A percentile compares a stretch with the other conserved stretches of the same genome.
Evolutionary conservation across 2,888 invertebrate species (phyloP).

Genomic region (Hypsopygia costalis): DNA sequence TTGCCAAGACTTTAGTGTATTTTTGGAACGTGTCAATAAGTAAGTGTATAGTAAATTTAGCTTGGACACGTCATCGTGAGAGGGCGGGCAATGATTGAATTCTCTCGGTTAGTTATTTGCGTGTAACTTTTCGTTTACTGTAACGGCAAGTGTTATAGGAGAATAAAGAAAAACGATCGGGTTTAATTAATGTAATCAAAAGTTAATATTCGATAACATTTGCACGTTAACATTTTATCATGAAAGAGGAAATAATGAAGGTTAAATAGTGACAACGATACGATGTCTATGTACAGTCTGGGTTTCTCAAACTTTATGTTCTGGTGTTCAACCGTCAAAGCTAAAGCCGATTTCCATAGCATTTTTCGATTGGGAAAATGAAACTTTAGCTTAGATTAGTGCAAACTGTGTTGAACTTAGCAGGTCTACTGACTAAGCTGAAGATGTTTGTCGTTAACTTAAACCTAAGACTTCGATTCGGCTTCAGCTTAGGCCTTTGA

Average conservation of each 20-base stretch:
- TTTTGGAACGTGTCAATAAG: slow-evolving; percentile 80
- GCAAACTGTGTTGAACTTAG: no score
- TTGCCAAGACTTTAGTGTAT: slow-evolving; percentile 74
- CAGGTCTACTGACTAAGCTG: no score
- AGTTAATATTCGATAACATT: neutral
- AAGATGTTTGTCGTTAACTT: no score
- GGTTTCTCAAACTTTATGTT: no score
- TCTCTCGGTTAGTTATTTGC: slow-evolving; percentile 38
- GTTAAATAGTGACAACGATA: neutral
- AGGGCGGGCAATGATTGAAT: slow-evolving; percentile 63
- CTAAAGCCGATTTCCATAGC: no score
- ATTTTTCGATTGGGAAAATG: no score
- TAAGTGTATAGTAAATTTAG: slow-evolving; percentile 78
- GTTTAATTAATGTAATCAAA: neutral
- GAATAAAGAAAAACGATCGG: neutral
- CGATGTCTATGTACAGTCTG: no score
- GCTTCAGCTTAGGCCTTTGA: no score
- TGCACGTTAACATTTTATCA: neutral
- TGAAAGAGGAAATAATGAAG: neutral
- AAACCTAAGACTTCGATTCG: no score
- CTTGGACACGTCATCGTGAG: slow-evolving; percentile 64
- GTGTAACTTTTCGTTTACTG: slow-evolving; percentile 25
- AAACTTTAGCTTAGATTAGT: no score
- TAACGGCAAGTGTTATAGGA: no score
- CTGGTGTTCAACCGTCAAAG: no score